phyloP scores from a whole-genome alignment of 2,888 invertebrate species.

The Bombylius major region DNA sequence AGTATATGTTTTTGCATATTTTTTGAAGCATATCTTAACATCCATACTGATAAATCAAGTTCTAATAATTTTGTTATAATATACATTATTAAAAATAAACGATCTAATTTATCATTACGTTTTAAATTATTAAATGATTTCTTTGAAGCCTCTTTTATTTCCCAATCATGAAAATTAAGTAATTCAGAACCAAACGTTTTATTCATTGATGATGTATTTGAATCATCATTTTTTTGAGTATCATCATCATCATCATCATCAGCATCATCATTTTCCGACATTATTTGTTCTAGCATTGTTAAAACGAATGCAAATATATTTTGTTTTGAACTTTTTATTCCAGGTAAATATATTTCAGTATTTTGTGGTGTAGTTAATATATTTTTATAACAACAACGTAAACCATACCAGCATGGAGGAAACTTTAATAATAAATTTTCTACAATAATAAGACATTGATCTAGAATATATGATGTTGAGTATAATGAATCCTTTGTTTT shows the following conservation, averaged over 20 bases:
- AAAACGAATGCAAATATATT: conserved; percentile 20
- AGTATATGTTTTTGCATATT: conserved; percentile 22
- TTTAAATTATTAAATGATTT: conserved; percentile 19
- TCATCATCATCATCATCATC: background rate
- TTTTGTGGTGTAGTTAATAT: conserved; percentile 20
- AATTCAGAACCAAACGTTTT: conserved; percentile 13
- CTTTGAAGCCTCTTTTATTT: conserved; percentile 17
- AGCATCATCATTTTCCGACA: conserved; percentile 14
- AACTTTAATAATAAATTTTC: conserved; percentile 26
- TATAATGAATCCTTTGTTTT: conserved; percentile 15
- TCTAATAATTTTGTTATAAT: conserved; percentile 42
- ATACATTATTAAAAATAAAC: conserved; percentile 41
- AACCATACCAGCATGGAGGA: conserved; percentile 32
- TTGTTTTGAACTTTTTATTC: conserved; percentile 14
- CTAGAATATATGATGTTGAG: conserved; percentile 13
- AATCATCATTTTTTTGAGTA: background rate
- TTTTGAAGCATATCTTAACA: conserved; percentile 36
- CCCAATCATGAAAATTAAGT: conserved; percentile 27
- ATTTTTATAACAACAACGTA: conserved; percentile 24
- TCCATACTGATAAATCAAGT: conserved; percentile 44
- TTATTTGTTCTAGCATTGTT: conserved; percentile 22
- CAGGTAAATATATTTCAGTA: conserved; percentile 13
- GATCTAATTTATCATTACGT: conserved; percentile 37
- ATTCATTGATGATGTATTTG: background rate
- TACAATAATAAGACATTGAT: conserved; percentile 22